phyloP scores from a whole-genome alignment of 2,888 invertebrate genomes.

The Lysandra bellargus region DNA sequence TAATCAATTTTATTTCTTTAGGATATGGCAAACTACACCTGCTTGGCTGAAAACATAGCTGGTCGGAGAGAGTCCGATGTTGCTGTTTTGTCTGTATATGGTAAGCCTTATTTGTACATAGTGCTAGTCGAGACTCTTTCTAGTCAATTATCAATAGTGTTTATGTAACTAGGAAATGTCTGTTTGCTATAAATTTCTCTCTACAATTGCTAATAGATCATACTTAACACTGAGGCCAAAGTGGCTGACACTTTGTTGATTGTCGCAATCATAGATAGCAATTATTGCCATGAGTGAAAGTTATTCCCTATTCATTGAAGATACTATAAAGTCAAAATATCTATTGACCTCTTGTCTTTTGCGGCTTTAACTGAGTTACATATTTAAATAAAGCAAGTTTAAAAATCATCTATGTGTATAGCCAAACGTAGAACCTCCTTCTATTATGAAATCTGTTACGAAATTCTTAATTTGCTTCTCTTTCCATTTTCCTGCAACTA shows the following conservation, averaged over 20 bases:
- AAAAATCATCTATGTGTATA: too few species aligned
- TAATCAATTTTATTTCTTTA: conserved; percentile 49
- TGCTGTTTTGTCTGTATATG: conserved; percentile 84
- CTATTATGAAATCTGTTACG: too few species aligned
- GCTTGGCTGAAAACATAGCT: conserved; percentile 95
- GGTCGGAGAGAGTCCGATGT: conserved; percentile 91
- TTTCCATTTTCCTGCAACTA: neutral
- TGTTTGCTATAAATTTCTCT: conserved; percentile 28
- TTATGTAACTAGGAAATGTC: neutral
- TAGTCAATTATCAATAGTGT: neutral
- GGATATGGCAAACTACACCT: conserved; percentile 97
- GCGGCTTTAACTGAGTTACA: too few species aligned
- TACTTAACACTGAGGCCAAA: neutral
- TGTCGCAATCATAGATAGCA: neutral
- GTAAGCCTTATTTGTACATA: neutral
- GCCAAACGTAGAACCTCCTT: too few species aligned
- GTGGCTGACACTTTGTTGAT: neutral
- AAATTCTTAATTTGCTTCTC: too few species aligned
- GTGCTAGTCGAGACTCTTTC: neutral
- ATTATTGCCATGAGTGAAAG: neutral
- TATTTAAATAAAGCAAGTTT: too few species aligned
- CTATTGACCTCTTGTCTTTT: neutral
- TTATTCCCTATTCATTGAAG: neutral
- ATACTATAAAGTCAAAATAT: too few species aligned
- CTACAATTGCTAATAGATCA: neutral